phyloP scores from a whole-genome alignment of 2,888 invertebrate genomes.

The Oscheius sp. region DNA sequence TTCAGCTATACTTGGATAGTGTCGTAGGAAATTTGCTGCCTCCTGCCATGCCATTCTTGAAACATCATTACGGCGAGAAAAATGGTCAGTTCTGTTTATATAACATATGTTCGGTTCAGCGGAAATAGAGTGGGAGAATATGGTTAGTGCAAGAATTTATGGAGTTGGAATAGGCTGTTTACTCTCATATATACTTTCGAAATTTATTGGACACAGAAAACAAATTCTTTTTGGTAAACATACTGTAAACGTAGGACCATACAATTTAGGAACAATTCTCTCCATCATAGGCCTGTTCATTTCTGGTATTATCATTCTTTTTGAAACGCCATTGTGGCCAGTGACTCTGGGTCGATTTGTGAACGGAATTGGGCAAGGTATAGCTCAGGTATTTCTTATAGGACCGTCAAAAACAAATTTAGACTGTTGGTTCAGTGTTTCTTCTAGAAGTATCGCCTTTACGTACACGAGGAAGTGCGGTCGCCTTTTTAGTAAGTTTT shows the following conservation, averaged over 20 bases:
- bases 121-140: slow-evolving; percentile 61
- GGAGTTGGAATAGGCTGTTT: slow-evolving; percentile 65
- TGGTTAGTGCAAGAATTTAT: slow-evolving; percentile 61
- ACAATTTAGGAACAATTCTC: slow-evolving; percentile 44
- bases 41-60: slow-evolving; percentile 56
- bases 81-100: too few relatives aligned
- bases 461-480: slow-evolving; percentile 53
- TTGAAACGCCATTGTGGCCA: background rate
- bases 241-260: background rate
- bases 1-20: slow-evolving; percentile 52
- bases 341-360: slow-evolving; percentile 56
- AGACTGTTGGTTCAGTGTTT: slow-evolving; percentile 65
- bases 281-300: slow-evolving; percentile 52
- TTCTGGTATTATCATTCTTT: background rate
- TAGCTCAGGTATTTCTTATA: slow-evolving; percentile 59
- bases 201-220: slow-evolving; percentile 37
- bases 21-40: slow-evolving; percentile 67
- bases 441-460: slow-evolving; percentile 60
- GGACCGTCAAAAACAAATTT: slow-evolving; percentile 3
- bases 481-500: slow-evolving; percentile 33
- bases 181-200: slow-evolving; percentile 53
- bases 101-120: too few relatives aligned
- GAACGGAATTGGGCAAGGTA: slow-evolving; percentile 66
- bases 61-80: slow-evolving; percentile 46
- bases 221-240: slow-evolving; percentile 41